phyloP scores from a whole-genome alignment of 2,888 invertebrate genomes.

The Lucinisca nassula region DNA sequence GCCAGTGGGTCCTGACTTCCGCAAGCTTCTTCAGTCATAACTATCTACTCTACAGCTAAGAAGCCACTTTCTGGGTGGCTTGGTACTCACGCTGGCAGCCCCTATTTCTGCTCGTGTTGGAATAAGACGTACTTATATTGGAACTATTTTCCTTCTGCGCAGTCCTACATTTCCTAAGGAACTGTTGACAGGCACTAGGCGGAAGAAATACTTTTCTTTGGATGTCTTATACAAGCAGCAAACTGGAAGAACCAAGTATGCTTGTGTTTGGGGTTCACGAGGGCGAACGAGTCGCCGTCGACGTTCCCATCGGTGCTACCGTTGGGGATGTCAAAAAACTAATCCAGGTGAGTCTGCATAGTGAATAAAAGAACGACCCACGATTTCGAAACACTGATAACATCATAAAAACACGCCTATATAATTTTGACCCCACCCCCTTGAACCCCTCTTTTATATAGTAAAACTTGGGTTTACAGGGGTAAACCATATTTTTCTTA shows the following conservation, averaged over 20 bases:
- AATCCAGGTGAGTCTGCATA: no score
- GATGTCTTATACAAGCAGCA: neutral
- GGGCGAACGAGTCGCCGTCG: constrained; percentile 81
- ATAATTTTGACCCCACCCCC: no score
- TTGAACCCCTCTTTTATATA: no score
- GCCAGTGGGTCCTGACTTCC: no score
- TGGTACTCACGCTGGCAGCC: neutral
- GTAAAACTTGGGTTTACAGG: no score
- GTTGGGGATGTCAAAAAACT: constrained; percentile 81
- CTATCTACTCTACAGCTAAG: no score
- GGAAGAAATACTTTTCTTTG: neutral
- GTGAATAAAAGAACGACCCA: no score
- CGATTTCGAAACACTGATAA: no score
- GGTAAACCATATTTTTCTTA: no score
- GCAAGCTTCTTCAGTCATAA: neutral
- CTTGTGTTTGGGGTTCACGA: constrained; percentile 83
- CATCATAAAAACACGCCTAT: no score
- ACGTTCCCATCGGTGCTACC: constrained; percentile 79
- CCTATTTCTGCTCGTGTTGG: neutral
- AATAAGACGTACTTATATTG: neutral
- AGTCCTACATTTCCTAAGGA: neutral
- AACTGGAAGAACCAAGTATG: constrained; percentile 71
- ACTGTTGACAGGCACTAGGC: neutral
- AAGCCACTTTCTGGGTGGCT: no score
- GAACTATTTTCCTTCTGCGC: neutral